Percentiles rank a stretch among this genome's conserved stretches.
Conservation (phyloP, 2,888 invertebrate species). For the Mimas tiliae region DNA sequence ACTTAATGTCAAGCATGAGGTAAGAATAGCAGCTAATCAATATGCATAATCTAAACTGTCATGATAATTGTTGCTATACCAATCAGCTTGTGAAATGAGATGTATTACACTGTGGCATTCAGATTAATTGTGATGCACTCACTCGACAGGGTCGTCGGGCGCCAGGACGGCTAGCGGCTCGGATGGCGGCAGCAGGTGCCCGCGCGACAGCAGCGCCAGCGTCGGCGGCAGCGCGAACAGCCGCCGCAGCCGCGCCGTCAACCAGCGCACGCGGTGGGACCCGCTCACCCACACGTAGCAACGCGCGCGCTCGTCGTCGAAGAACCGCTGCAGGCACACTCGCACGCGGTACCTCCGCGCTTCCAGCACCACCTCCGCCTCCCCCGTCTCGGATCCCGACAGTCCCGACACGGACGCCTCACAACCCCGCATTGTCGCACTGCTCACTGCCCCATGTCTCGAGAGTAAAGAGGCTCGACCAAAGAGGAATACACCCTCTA, state of each 20-base stretch:
- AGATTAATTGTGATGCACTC: conserved; percentile 36
- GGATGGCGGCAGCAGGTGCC: conserved; percentile 62
- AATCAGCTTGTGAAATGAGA: too few species aligned
- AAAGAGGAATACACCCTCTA: too few species aligned
- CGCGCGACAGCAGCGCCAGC: conserved; percentile 47
- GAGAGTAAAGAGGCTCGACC: not conserved
- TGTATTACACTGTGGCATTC: not conserved
- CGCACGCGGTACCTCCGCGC: conserved; percentile 51
- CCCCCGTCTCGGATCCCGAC: not conserved
- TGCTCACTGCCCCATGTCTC: not conserved
- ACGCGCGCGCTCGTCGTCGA: conserved; percentile 55
- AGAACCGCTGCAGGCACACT: conserved; percentile 56
- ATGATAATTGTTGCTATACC: too few species aligned
- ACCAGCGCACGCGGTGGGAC: conserved; percentile 53
- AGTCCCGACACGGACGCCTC: not conserved
- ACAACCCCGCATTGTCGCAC: not conserved
- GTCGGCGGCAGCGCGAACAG: conserved; percentile 48
- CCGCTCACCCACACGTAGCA: conserved; percentile 41
- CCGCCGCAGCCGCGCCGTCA: conserved; percentile 55
- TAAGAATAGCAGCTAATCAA: too few species aligned
- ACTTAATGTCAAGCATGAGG: too few species aligned
- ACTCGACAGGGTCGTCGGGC: conserved; percentile 59
- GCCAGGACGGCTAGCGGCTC: conserved; percentile 63
- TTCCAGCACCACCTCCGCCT: conserved; percentile 25
- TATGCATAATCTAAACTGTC: too few species aligned